Evolutionary conservation across 2,888 invertebrate genomes (phyloP).

Genomic region (Cabera pusaria): DNA sequence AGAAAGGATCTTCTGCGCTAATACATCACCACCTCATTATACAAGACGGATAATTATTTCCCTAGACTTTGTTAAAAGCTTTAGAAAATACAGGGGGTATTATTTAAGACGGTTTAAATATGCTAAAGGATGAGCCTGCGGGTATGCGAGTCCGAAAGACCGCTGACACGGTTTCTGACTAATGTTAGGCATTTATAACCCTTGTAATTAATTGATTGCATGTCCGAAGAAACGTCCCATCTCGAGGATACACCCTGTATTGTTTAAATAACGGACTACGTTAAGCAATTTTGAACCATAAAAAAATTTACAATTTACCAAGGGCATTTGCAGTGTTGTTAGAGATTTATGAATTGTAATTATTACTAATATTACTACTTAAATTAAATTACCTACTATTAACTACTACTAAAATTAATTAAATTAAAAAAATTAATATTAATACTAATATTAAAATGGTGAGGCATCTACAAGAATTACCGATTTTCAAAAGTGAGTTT

Average conservation of each 20-base stretch:
- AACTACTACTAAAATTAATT: no score
- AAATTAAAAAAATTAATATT: no score
- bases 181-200: conserved; percentile 81
- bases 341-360: no score
- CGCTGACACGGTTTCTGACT: conserved; percentile 71
- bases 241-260: conserved; percentile 61
- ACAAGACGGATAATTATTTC: conserved; percentile 19
- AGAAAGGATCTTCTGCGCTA: background rate
- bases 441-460: no score
- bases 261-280: no score
- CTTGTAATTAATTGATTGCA: conserved; percentile 82
- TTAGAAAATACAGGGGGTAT: conserved; percentile 20
- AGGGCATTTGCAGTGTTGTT: no score
- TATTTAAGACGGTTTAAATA: conserved; percentile 36
- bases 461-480: no score
- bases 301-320: no score
- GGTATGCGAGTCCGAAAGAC: conserved; percentile 50
- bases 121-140: conserved; percentile 38
- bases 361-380: no score
- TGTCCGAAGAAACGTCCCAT: conserved; percentile 76
- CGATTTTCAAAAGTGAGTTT: no score
- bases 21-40: conserved; percentile 10
- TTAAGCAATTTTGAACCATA: no score
- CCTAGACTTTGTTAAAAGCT: conserved; percentile 21
- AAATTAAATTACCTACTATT: no score